Conservation (phyloP, 2,797 vertebrate genomes). For the Acestrorhynchus altus region DNA sequence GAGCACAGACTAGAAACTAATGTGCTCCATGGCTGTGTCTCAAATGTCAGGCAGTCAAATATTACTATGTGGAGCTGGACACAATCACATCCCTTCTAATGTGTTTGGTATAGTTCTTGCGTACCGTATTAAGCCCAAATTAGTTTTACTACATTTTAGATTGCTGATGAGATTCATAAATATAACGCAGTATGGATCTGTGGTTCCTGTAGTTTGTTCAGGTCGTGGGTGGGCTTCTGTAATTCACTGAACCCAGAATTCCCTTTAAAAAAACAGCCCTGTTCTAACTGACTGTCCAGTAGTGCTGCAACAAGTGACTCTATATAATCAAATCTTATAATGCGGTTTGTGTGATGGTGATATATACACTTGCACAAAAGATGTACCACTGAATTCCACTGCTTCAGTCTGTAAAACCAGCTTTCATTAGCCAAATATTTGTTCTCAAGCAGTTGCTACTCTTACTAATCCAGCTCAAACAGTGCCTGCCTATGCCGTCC, state of each 20-base stretch:
- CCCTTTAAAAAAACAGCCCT: neutral
- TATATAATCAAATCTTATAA: too few species aligned
- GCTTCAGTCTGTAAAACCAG: too few species aligned
- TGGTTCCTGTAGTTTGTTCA: too few species aligned
- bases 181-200: neutral
- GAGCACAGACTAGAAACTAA: slow-evolving; percentile 30
- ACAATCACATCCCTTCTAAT: neutral
- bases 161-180: neutral
- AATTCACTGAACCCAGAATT: neutral
- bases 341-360: too few species aligned
- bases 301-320: too few species aligned
- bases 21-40: slow-evolving; percentile 37
- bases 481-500: neutral
- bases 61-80: slow-evolving; percentile 5
- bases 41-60: slow-evolving; percentile 39
- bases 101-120: neutral
- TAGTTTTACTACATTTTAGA: too few species aligned
- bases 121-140: neutral
- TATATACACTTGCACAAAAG: too few species aligned
- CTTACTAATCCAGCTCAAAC: neutral
- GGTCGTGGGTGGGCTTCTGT: neutral
- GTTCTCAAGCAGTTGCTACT: too few species aligned
- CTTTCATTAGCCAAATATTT: neutral
- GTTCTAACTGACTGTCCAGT: neutral
- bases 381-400: too few species aligned